Evolutionary conservation across 2,888 invertebrate species (phyloP).

Genomic region (Lepidonotus clava): DNA sequence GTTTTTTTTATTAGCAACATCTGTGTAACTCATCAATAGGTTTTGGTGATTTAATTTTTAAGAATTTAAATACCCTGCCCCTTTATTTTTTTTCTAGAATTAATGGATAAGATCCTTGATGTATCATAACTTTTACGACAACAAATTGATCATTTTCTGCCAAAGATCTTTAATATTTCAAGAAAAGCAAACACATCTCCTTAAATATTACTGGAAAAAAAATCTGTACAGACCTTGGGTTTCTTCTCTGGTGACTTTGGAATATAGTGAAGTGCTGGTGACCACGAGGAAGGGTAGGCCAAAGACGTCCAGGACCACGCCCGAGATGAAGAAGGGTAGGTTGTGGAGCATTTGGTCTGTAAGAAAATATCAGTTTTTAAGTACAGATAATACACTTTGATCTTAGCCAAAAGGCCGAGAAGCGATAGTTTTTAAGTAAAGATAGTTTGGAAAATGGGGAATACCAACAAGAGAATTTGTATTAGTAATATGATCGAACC

Average conservation of each 20-base stretch:
- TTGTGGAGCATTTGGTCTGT: constrained; percentile 67
- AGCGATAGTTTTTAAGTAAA: too few species aligned
- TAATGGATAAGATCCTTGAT: background rate
- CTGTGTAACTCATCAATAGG: too few species aligned
- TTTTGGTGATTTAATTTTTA: too few species aligned
- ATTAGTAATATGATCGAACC: too few species aligned
- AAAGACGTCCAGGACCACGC: constrained; percentile 72
- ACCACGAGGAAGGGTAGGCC: constrained; percentile 74
- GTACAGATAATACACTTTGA: too few species aligned
- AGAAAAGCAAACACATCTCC: background rate
- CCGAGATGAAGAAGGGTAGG: constrained; percentile 68
- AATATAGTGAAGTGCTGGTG: constrained; percentile 74
- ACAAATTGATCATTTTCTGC: background rate
- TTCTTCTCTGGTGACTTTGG: constrained; percentile 74
- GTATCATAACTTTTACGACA: too few species aligned
- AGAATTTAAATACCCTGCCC: too few species aligned
- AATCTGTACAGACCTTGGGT: constrained; percentile 73
- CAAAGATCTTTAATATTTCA: background rate
- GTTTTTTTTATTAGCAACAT: too few species aligned
- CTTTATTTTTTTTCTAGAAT: background rate
- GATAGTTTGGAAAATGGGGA: too few species aligned
- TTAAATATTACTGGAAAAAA: background rate
- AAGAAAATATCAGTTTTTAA: too few species aligned
- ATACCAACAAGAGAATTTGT: too few species aligned
- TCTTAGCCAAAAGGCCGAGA: too few species aligned